phyloP scores from a whole-genome alignment of 2,888 invertebrate genomes.

The Troilus luridus region DNA sequence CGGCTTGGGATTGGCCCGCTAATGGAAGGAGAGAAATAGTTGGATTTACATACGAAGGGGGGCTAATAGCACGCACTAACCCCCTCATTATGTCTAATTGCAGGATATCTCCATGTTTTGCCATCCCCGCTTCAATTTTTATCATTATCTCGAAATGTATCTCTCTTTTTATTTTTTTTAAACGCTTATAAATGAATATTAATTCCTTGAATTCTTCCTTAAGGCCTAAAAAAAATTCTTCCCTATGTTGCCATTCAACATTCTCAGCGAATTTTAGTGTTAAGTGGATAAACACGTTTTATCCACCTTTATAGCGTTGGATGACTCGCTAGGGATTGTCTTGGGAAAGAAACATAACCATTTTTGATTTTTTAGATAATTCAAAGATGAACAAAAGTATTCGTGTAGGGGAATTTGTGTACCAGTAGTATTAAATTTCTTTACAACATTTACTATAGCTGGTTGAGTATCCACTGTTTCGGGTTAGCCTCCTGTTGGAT shows the following conservation, averaged over 20 bases:
- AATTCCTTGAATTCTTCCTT: background rate
- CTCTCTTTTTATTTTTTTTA: background rate
- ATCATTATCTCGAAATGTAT: conserved; percentile 11
- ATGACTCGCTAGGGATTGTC: too few species aligned
- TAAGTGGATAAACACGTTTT: too few species aligned
- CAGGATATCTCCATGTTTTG: conserved; percentile 1
- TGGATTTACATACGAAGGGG: background rate
- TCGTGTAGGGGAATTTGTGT: too few species aligned
- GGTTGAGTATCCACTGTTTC: too few species aligned
- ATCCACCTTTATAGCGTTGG: too few species aligned
- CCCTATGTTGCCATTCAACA: background rate
- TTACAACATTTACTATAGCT: too few species aligned
- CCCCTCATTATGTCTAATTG: background rate
- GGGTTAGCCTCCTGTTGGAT: too few species aligned
- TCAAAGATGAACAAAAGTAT: too few species aligned
- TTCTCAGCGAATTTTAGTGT: background rate
- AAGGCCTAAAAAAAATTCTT: background rate
- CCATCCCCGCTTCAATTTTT: background rate
- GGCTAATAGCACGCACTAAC: background rate
- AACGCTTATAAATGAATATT: background rate
- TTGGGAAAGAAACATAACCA: too few species aligned
- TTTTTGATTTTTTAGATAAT: too few species aligned
- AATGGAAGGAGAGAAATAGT: background rate
- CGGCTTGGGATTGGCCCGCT: background rate
- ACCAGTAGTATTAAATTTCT: too few species aligned